Evolutionary conservation across 2,113 vertebrate genomes (phyloP), one percentile per base, ranked within the genome.

Genomic region (Sphaerodactylus townsendi): DNA sequence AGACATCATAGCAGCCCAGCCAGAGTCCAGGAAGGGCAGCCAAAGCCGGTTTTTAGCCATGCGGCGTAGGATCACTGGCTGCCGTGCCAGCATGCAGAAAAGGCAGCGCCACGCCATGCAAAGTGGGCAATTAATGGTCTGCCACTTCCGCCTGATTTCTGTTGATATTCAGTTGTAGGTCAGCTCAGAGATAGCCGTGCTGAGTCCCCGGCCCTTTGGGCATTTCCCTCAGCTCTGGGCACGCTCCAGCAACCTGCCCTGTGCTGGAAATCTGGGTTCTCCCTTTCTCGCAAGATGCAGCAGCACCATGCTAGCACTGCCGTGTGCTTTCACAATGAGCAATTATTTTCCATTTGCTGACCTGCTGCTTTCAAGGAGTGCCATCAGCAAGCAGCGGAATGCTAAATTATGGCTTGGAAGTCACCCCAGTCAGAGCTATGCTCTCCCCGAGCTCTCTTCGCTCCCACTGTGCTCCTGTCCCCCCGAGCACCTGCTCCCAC

Each of bases 341-440:
- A 35, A 88, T 85, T 74, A 77, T n/a, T 80, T 68, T 87, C 65
- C 72, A 46, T 85, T 66, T 78, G 82, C 77, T 79, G 90, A 65
- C 74, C 83, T 4, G 9, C 69, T 48, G 83, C 4, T 28, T 76
- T 81, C 79, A 66, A 0, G 2, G 83, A 35, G 25, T 72, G 39
- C 81, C 72, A 4, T 70, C 46, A 79, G 74, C 44, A 6, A 64
- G 10, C 53, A 71, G 86, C 53, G 50, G 56, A 73, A 80, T 39
- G 85, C 88, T 84, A 48, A 68, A 86, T 83, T 39, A 28, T 41
- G 59, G 59, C 56, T 5, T 59, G 53, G 68, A 73, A 71, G 74
- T 17, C 37, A 25, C 2, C 59, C 33, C 53, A 39, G 68, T 7
- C 69, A 39, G 66, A 30, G 50, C 10, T 9, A 59, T 41, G 0